phyloP scores from a whole-genome alignment of 2,797 vertebrate genomes.

The Mionectes olivaceus region DNA sequence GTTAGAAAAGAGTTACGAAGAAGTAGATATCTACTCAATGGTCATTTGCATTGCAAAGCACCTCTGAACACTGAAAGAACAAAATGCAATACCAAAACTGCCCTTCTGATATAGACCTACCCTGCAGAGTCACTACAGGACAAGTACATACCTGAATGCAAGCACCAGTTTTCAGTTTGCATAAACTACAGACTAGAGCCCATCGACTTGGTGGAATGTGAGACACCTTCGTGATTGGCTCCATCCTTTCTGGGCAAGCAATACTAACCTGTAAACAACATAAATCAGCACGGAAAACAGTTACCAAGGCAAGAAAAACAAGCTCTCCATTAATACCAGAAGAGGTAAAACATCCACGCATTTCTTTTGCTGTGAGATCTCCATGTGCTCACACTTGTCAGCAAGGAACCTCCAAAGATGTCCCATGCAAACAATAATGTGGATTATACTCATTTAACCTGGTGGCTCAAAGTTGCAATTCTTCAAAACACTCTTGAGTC shows the following conservation, averaged over 20 bases:
- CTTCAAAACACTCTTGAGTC: not conserved
- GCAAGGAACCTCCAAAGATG: not conserved
- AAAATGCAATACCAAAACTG: not conserved
- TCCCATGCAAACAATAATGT: not conserved
- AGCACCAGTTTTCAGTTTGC: conserved; percentile 96
- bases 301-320: not conserved
- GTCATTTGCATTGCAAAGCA: not conserved
- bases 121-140: not conserved
- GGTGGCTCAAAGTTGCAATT: not conserved
- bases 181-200: conserved; percentile 97
- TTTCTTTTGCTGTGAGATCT: not conserved
- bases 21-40: not conserved
- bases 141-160: conserved; percentile 91
- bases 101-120: not conserved
- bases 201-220: conserved; percentile 97
- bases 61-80: not conserved
- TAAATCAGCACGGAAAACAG: not conserved
- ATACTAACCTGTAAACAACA: conserved; percentile 90
- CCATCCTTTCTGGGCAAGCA: conserved; percentile 98
- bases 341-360: not conserved
- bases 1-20: not conserved
- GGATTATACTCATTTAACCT: not conserved
- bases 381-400: not conserved
- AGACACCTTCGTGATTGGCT: conserved; percentile 97
- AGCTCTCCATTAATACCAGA: not conserved